phyloP scores from a whole-genome alignment of 2,888 invertebrate genomes.

The Apantesis nais region DNA sequence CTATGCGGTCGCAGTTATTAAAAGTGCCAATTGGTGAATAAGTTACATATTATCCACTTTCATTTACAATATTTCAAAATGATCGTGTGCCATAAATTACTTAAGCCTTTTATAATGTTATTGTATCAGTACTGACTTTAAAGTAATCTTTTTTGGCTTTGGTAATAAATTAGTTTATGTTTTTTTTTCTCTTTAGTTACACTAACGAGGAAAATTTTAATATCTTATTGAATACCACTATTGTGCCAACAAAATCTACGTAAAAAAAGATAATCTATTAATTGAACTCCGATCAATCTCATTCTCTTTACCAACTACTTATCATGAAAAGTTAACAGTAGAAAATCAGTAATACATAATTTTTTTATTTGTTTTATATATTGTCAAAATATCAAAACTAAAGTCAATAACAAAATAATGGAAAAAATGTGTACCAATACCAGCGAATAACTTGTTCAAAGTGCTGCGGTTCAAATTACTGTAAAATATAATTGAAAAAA shows the following conservation, averaged over 20 bases:
- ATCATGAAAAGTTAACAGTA: no score
- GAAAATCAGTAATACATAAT: no score
- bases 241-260: neutral
- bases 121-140: neutral
- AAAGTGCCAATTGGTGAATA: conserved; percentile 47
- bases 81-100: conserved; percentile 33
- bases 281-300: neutral
- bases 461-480: neutral
- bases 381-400: no score
- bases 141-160: neutral
- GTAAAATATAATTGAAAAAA: conserved; percentile 2
- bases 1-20: conserved; percentile 34
- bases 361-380: no score
- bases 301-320: neutral
- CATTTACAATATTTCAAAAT: conserved; percentile 42
- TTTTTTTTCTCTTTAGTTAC: neutral
- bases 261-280: neutral
- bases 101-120: conserved; percentile 6
- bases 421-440: neutral
- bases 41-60: conserved; percentile 45
- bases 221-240: no score
- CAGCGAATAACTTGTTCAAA: neutral
- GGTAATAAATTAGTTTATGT: neutral
- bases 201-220: neutral
- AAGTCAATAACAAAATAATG: no score